Conservation (phyloP, 2,113 vertebrate species). For the Pterocles burchelli region DNA sequence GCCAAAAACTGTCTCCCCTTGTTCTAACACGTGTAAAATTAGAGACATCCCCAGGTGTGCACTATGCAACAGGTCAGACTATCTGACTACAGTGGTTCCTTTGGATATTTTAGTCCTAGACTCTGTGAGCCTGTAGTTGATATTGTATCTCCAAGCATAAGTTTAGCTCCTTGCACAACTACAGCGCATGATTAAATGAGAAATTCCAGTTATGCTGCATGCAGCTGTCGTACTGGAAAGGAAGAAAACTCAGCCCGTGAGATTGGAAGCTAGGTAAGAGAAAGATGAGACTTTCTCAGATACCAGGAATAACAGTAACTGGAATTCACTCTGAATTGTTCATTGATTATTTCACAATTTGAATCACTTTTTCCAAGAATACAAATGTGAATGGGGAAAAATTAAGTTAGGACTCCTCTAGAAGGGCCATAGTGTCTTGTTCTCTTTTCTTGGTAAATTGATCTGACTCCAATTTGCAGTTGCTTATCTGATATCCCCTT, state of each 20-base stretch:
- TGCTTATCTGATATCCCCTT: not conserved
- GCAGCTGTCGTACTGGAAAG: not conserved
- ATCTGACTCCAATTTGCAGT: not conserved
- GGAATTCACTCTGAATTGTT: not conserved
- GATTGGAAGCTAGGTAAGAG: not conserved
- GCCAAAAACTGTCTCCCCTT: not conserved
- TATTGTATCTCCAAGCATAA: not conserved
- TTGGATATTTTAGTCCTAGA: not conserved
- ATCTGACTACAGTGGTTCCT: not conserved
- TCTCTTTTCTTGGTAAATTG: not conserved
- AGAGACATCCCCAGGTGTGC: not conserved
- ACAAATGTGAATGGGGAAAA: not conserved
- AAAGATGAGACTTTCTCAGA: not conserved
- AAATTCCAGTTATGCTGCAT: not conserved
- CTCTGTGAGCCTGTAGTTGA: not conserved
- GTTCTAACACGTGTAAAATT: not conserved
- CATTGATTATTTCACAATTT: not conserved
- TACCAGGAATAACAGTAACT: not conserved
- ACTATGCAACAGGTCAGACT: not conserved
- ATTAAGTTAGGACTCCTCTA: not conserved
- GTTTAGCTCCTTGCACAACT: not conserved
- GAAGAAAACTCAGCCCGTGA: not conserved
- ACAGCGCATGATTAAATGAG: not conserved
- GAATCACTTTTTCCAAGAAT: constrained; percentile 4
- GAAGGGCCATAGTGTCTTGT: not conserved